Conservation (phyloP, 2,888 invertebrate genomes). For the Trachelus stipa region DNA sequence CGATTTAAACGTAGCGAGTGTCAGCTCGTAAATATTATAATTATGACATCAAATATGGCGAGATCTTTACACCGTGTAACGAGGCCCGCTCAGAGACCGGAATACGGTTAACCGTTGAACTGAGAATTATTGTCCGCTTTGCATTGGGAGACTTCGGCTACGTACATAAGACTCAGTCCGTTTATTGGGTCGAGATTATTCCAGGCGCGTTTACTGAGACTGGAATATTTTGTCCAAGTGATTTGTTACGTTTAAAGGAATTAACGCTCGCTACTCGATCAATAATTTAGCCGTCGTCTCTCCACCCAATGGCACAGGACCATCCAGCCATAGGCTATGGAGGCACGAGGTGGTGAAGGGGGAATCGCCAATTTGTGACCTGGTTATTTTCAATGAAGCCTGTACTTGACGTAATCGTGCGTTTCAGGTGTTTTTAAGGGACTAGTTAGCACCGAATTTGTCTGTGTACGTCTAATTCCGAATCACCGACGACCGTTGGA, state of each 20-base stretch:
- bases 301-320: conserved; percentile 15
- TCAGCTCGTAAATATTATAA: conserved; percentile 52
- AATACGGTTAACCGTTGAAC: conserved; percentile 29
- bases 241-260: conserved; percentile 44
- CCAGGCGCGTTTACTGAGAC: conserved; percentile 12
- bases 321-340: conserved; percentile 13
- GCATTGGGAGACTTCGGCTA: neutral
- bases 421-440: conserved; percentile 47
- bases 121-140: conserved; percentile 34
- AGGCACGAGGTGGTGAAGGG: conserved; percentile 13
- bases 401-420: conserved; percentile 48
- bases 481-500: neutral
- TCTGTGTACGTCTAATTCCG: conserved; percentile 20
- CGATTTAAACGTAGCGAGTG: conserved; percentile 50
- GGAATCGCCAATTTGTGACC: conserved; percentile 46
- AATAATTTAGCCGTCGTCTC: conserved; percentile 43
- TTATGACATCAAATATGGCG: conserved; percentile 50
- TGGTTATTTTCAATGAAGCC: conserved; percentile 53
- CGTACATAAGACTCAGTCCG: neutral
- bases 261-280: conserved; percentile 40
- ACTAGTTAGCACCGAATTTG: conserved; percentile 44
- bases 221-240: conserved; percentile 47
- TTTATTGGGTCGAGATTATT: conserved; percentile 12
- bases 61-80: conserved; percentile 47
- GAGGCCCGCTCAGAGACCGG: conserved; percentile 34